These are phyloP conservation scores for Cynopterus sphinx DNA, from an alignment of 2,797 vertebrate genomes.

Conservation along the genomic window DNA sequence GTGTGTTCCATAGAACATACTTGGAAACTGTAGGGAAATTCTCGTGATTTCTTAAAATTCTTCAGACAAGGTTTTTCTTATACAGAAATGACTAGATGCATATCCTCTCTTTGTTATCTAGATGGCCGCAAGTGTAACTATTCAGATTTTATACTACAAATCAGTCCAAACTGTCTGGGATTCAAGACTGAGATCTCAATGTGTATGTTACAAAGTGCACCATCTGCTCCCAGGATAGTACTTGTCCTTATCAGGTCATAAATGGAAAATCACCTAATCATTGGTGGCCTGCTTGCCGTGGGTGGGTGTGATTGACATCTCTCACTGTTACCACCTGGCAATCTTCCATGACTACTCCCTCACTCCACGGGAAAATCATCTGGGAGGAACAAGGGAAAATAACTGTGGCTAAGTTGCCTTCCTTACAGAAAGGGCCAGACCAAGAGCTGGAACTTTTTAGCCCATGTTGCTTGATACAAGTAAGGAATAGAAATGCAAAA, in stretches of 20 bases:
- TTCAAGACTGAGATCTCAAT: not conserved
- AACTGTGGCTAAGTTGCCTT: not conserved
- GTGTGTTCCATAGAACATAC: slow-evolving; percentile 19
- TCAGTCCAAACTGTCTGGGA: not conserved
- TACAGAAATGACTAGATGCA: not conserved
- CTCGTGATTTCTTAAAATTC: slow-evolving; percentile 8
- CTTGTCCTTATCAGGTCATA: not conserved
- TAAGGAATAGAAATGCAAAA: not conserved
- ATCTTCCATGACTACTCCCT: not conserved
- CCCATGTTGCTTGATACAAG: not conserved
- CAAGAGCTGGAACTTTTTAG: not conserved
- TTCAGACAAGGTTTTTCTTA: not conserved
- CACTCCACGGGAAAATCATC: slow-evolving; percentile 13
- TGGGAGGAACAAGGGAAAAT: not conserved
- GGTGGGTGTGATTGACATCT: not conserved
- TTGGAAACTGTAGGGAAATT: slow-evolving; percentile 15
- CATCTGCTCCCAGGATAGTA: not conserved
- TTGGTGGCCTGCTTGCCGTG: not conserved
- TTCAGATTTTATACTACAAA: slow-evolving; percentile 36
- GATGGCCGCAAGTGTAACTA: not conserved
- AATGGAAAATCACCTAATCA: slow-evolving; percentile 25
- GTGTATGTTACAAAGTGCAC: not conserved
- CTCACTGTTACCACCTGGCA: not conserved
- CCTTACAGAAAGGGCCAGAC: not conserved
- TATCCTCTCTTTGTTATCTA: not conserved